Base-by-base conservation (phyloP, 2,113 vertebrate genomes). In the Pipra filicauda region DNA sequence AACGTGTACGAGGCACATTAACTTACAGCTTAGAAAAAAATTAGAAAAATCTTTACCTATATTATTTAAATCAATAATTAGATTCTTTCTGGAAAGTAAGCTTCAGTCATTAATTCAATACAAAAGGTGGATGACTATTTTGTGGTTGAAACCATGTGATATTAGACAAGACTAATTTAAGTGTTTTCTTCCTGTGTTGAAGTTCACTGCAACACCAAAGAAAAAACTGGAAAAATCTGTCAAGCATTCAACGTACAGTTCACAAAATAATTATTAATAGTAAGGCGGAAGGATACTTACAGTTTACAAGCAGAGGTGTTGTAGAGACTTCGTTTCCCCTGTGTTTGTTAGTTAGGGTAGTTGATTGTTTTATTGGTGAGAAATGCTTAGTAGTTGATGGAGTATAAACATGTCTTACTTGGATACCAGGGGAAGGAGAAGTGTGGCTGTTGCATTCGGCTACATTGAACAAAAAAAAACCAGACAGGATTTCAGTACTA, bases 351-450 rank as follows among this genome's bases (percentile, higher is more conserved):
- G 99, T 99, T 92, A 99, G 98, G 2, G 99, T 99, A 78, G 99
- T 99, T 72, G 99, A 99, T 77, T 99, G 99, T 79, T 99, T 99
- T 97, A 99, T 99, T 41, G 99, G 99, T 59, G 99, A 99, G 98
- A 99, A 99, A 90, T 99, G 99, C 94, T 99, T 99, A 88, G 99
- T 99, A 91, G 99, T 99, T 95, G 99, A 99, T 2, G 99, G 99
- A 8, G 99, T 99, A 97, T 99, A 99, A 88, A 99, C 99, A 55
- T 99, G 99, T 55, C 99, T 98, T 85, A 99, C 99, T 98, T 99
- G 99, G 95, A 99, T 99, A 37, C 99, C 99, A 55, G 99, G 99
- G 52, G 99, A 99, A 54, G 99, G 99, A 37, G 99, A 99, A 43
- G 99, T 98, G 93, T 99, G 99, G 94, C 99, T 99, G 94, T 99